These are phyloP conservation scores for Halocaridina rubra DNA, from an alignment of 2,888 invertebrate species.

Conservation along the genomic window DNA sequence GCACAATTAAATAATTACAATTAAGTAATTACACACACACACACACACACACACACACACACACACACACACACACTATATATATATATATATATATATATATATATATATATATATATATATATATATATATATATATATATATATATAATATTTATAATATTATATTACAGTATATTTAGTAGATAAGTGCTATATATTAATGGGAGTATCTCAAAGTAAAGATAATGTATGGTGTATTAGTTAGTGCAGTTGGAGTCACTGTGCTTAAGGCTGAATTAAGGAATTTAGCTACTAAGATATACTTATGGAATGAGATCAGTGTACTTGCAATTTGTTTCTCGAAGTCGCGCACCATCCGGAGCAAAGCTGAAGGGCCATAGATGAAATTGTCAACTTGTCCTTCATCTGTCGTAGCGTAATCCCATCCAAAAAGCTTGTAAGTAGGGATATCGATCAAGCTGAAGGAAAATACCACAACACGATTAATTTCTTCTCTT, in stretches of 20 bases:
- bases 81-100: background rate
- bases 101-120: background rate
- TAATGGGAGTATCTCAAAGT: background rate
- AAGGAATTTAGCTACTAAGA: no score
- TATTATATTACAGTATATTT: background rate
- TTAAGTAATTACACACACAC: background rate
- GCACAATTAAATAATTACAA: no score
- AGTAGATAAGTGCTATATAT: background rate
- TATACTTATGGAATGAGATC: no score
- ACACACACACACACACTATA: background rate
- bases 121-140: background rate
- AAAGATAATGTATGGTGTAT: background rate
- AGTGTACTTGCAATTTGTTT: conserved; percentile 9
- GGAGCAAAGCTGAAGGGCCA: conserved; percentile 48
- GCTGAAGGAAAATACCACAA: no score
- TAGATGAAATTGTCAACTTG: conserved; percentile 36
- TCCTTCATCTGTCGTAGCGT: no score
- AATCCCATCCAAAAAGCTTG: background rate
- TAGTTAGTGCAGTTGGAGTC: background rate
- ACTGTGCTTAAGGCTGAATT: background rate
- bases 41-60: background rate
- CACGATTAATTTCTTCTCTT: no score
- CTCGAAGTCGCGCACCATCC: conserved; percentile 17
- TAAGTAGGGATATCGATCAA: background rate
- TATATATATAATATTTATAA: background rate